Evolutionary conservation across 2,888 invertebrate species (phyloP).

Genomic region (Pammene aurita): DNA sequence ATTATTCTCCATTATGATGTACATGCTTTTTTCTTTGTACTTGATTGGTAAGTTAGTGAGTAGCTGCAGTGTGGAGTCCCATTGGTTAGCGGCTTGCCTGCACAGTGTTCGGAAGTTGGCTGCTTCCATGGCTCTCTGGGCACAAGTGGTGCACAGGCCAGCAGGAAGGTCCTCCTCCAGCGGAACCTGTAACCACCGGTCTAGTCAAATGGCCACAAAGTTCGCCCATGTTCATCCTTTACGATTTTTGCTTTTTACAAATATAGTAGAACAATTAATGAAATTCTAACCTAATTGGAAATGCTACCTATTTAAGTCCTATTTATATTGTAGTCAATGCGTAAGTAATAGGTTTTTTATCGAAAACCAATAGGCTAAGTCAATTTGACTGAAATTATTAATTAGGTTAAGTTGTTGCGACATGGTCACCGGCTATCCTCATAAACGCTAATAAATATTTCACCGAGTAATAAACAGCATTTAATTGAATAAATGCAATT

Average conservation of each 20-base stretch:
- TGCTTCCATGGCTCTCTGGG: conserved; percentile 58
- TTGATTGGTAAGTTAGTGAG: conserved; percentile 52
- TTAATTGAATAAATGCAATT: not conserved
- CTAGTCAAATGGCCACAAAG: conserved; percentile 68
- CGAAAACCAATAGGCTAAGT: not conserved
- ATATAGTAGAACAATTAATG: not conserved
- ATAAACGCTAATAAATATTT: conserved; percentile 14
- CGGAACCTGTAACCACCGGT: conserved; percentile 73
- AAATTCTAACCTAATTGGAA: not conserved
- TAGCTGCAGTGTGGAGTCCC: conserved; percentile 59
- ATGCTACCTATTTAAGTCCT: not conserved
- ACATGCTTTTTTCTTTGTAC: conserved; percentile 46
- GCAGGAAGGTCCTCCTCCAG: conserved; percentile 64
- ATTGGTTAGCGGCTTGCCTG: conserved; percentile 55
- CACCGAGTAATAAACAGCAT: not conserved
- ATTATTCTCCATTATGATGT: conserved; percentile 55
- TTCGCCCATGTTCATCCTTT: conserved; percentile 28
- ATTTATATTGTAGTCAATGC: not conserved
- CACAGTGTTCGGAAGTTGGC: conserved; percentile 65
- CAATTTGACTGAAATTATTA: not conserved
- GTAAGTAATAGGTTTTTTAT: not conserved
- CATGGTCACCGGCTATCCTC: conserved; percentile 26
- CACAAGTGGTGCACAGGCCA: conserved; percentile 67
- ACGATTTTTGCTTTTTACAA: not conserved
- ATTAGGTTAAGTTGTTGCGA: conserved; percentile 20